Conservation (phyloP, 2,888 invertebrate genomes). For the Xiphydria camelus region DNA sequence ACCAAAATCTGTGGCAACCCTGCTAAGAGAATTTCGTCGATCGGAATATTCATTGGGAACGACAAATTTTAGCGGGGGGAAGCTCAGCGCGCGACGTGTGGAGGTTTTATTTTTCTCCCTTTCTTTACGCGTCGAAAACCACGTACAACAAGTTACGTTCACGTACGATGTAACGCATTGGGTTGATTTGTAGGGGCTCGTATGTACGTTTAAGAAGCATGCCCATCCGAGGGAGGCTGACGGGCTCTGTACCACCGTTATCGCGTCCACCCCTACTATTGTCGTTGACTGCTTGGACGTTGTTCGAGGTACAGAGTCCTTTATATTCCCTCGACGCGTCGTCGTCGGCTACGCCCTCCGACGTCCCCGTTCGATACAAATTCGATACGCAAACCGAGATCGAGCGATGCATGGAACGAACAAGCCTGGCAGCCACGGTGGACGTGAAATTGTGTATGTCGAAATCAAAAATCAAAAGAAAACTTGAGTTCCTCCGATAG, state of each 20-base stretch:
- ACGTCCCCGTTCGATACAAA: slow-evolving; percentile 10
- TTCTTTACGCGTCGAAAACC: too few species aligned
- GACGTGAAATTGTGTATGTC: slow-evolving; percentile 15
- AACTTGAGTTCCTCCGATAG: too few species aligned
- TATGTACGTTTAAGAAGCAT: slow-evolving; percentile 17
- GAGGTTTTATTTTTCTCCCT: too few species aligned
- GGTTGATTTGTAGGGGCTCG: slow-evolving; percentile 15
- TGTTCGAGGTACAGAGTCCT: not conserved
- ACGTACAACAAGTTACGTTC: too few species aligned
- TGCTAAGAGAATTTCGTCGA: too few species aligned
- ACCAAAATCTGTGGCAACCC: too few species aligned
- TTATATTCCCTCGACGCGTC: not conserved
- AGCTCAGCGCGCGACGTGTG: too few species aligned
- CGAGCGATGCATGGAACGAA: slow-evolving; percentile 1
- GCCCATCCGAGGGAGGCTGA: slow-evolving; percentile 8
- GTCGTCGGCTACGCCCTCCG: too few species aligned
- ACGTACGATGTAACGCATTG: too few species aligned
- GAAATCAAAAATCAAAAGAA: too few species aligned
- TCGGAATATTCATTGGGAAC: too few species aligned
- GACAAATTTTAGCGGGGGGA: too few species aligned
- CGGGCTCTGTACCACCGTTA: slow-evolving; percentile 8
- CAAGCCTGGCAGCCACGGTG: slow-evolving; percentile 12
- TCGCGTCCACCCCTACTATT: slow-evolving; percentile 1
- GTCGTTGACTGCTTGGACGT: not conserved
- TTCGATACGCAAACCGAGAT: slow-evolving; percentile 4